Evolutionary conservation across 2,113 vertebrate species (phyloP).

Genomic region (Phyllopteryx taeniolatus): DNA sequence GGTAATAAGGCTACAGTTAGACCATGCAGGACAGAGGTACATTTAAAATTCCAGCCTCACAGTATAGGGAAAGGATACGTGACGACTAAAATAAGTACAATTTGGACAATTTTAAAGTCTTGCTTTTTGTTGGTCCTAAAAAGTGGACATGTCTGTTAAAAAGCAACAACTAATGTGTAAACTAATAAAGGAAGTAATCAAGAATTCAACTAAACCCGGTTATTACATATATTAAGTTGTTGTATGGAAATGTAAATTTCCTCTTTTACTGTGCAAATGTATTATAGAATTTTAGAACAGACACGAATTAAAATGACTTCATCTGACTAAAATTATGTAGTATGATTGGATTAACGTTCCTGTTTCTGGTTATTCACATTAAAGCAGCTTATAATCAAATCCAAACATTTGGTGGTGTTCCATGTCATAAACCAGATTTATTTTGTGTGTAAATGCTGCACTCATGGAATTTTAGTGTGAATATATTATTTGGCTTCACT

Average conservation of each 20-base stretch:
- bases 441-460: background rate
- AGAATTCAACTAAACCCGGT: background rate
- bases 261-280: background rate
- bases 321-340: background rate
- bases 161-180: no score
- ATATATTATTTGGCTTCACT: conserved; percentile 1
- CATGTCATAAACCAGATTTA: background rate
- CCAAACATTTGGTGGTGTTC: background rate
- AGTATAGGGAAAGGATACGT: no score
- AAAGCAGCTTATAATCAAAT: background rate
- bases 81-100: no score
- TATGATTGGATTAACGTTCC: background rate
- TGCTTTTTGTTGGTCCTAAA: no score
- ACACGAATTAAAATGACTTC: background rate
- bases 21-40: no score
- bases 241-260: no score
- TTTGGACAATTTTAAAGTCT: no score
- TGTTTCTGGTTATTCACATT: background rate
- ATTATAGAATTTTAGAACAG: no score
- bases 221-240: no score
- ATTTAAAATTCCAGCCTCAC: no score
- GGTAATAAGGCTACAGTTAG: no score
- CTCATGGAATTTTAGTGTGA: background rate
- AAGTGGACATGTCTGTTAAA: no score
- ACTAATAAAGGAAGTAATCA: background rate